Evolutionary conservation across 2,797 vertebrate genomes (phyloP).

Genomic region (Thunnus albacares): DNA sequence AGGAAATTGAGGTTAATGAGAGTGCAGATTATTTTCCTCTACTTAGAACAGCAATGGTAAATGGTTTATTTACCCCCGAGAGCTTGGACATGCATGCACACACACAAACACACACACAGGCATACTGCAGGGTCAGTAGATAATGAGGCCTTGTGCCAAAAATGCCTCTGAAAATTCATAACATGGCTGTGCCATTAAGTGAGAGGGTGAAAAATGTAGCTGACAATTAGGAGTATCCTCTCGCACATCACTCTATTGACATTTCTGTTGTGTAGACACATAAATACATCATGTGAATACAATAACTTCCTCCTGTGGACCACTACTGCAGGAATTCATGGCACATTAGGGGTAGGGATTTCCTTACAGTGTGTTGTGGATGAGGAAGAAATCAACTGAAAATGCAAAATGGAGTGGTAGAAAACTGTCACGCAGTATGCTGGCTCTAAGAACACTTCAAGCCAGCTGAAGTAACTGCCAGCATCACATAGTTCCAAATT

Average conservation of each 20-base stretch:
- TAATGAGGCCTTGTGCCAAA: constrained; percentile 24
- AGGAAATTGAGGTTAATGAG: constrained; percentile 56
- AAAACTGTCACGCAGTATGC: not conserved
- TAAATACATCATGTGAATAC: not conserved
- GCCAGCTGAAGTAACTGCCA: not conserved
- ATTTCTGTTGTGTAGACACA: not conserved
- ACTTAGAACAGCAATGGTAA: constrained; percentile 4
- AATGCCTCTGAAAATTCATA: constrained; percentile 7
- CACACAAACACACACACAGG: not conserved
- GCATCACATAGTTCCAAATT: not conserved
- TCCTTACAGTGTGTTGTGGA: not conserved
- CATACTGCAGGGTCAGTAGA: not conserved
- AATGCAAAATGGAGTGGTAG: not conserved
- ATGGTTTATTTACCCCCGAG: constrained; percentile 23
- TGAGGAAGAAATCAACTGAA: not conserved
- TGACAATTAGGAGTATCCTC: constrained; percentile 1
- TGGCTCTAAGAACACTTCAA: not conserved
- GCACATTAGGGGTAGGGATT: not conserved
- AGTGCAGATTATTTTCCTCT: constrained; percentile 33
- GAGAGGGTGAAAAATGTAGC: not conserved
- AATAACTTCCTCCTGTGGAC: not conserved
- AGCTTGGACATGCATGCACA: not conserved
- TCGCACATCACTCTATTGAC: not conserved
- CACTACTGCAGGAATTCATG: not conserved
- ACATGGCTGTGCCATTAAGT: constrained; percentile 18